Evolutionary conservation across 2,113 vertebrate species (phyloP).

Genomic region (Limnothrissa miodon): DNA sequence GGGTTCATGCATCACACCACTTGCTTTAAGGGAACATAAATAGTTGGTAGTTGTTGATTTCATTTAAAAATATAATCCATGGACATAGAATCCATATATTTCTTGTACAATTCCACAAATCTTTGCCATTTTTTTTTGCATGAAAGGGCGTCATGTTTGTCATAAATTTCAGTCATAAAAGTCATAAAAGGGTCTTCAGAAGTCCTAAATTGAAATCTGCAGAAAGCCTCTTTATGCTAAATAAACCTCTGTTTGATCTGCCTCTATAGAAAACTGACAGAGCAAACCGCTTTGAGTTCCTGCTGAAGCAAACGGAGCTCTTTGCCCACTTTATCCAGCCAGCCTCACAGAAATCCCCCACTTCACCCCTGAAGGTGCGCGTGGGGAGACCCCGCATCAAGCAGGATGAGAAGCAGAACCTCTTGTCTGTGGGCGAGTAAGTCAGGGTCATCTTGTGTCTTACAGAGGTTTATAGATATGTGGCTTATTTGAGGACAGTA

Average conservation of each 20-base stretch:
- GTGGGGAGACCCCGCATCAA: slow-evolving; percentile 77
- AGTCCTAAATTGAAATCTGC: background rate
- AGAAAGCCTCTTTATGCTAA: background rate
- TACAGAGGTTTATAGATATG: background rate
- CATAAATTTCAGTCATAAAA: no score
- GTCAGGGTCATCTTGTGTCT: slow-evolving; percentile 43
- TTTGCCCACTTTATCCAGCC: slow-evolving; percentile 91
- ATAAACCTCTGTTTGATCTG: slow-evolving; percentile 22
- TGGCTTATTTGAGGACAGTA: background rate
- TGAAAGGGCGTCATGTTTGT: no score
- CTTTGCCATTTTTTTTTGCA: no score
- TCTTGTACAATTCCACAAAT: no score
- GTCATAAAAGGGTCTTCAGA: no score
- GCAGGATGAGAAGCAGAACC: slow-evolving; percentile 83
- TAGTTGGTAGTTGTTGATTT: no score
- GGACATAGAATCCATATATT: no score
- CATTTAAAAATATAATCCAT: no score
- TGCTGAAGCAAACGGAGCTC: slow-evolving; percentile 87
- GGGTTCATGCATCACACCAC: no score
- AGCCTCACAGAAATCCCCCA: slow-evolving; percentile 83
- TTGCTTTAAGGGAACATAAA: no score
- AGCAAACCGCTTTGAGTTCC: slow-evolving; percentile 87
- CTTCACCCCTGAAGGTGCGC: slow-evolving; percentile 82
- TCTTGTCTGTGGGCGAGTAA: slow-evolving; percentile 85
- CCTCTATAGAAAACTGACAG: slow-evolving; percentile 79